These are phyloP conservation scores for Callipepla californica DNA, from an alignment of 2,113 vertebrate genomes.

Conservation along the genomic window DNA sequence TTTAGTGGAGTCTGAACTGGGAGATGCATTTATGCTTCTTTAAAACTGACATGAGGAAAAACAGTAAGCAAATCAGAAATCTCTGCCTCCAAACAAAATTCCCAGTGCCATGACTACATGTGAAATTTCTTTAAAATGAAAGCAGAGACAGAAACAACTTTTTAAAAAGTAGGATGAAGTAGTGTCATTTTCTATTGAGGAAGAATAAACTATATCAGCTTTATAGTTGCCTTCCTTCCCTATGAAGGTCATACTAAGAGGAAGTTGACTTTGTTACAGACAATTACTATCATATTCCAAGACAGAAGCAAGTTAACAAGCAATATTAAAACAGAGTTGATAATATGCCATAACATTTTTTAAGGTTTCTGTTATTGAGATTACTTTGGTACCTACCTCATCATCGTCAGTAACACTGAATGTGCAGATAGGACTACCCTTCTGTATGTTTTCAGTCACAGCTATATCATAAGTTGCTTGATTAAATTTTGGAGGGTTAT, in stretches of 20 bases:
- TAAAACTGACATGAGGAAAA: neutral
- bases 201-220: neutral
- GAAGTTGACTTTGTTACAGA: neutral
- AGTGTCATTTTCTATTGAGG: neutral
- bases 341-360: neutral
- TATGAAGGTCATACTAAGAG: neutral
- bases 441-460: slow-evolving; percentile 78
- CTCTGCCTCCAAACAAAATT: neutral
- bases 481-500: slow-evolving; percentile 82
- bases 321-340: neutral
- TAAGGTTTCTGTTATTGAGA: neutral
- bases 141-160: neutral
- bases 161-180: neutral
- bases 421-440: slow-evolving; percentile 69
- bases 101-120: neutral
- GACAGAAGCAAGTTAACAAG: neutral
- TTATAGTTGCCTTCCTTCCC: neutral
- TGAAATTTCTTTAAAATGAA: neutral
- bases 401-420: slow-evolving; percentile 80
- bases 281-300: neutral
- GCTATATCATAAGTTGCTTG: slow-evolving; percentile 58
- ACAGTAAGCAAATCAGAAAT: neutral
- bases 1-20: neutral
- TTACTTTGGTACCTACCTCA: slow-evolving; percentile 68
- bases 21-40: neutral